These are phyloP conservation scores for Pipistrellus pygmaeus DNA, from an alignment of 2,797 vertebrate species.

Conservation along the genomic window DNA sequence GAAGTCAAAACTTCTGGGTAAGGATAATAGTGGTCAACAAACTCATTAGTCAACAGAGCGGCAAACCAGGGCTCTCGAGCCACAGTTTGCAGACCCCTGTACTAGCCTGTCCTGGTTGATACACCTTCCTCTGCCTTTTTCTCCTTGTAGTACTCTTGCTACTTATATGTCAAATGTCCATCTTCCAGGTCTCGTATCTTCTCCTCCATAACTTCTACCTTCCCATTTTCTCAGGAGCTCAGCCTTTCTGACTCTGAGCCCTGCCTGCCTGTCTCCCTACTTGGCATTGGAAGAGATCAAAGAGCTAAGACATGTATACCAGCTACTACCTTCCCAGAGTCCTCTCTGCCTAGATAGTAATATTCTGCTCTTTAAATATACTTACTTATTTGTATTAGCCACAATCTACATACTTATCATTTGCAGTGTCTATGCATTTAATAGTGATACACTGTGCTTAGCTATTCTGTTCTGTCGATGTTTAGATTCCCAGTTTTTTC, in stretches of 20 bases:
- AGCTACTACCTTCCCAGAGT: background rate
- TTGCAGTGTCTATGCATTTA: background rate
- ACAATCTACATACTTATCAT: background rate
- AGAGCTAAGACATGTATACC: background rate
- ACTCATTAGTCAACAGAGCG: too few relatives aligned
- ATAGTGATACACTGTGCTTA: conserved; percentile 8
- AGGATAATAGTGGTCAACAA: too few relatives aligned
- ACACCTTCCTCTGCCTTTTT: background rate
- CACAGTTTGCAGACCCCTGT: too few relatives aligned
- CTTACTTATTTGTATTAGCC: background rate
- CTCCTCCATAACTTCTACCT: background rate
- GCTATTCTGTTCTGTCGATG: conserved; percentile 19
- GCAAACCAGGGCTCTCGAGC: too few relatives aligned
- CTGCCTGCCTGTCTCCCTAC: background rate
- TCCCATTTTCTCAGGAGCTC: background rate
- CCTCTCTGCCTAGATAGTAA: background rate
- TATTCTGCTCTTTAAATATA: background rate
- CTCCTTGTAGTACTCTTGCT: background rate
- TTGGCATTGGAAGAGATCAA: background rate
- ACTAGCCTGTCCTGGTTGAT: background rate
- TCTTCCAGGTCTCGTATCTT: background rate
- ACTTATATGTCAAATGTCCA: background rate
- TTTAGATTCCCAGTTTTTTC: conserved; percentile 35
- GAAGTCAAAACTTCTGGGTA: too few relatives aligned
- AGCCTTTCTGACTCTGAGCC: background rate